Percentiles rank a stretch among this genome's conserved stretches.
phyloP scores from a whole-genome alignment of 2,113 vertebrate genomes.

The Reinhardtius hippoglossoides region DNA sequence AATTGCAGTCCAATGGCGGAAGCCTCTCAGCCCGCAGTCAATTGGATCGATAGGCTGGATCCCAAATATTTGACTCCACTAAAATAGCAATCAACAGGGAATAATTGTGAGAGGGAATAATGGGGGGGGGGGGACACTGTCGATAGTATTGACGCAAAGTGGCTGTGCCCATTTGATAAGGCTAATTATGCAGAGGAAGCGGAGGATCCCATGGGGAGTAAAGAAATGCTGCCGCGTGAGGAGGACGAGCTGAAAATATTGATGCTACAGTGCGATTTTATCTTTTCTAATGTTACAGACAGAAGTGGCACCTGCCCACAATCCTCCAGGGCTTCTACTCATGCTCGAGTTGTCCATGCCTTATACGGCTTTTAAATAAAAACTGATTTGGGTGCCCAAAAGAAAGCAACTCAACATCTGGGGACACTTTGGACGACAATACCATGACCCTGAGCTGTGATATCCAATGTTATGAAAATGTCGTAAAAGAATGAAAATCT shows the following conservation, averaged over 20 bases:
- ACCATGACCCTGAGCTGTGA: constrained; percentile 18
- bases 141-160: constrained; percentile 45
- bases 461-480: constrained; percentile 37
- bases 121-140: neutral
- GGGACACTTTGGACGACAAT: constrained; percentile 18
- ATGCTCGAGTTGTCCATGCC: neutral
- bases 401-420: constrained; percentile 20
- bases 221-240: constrained; percentile 12
- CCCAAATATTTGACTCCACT: constrained; percentile 56
- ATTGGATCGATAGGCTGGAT: constrained; percentile 39
- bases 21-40: constrained; percentile 19
- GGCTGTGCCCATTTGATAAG: constrained; percentile 27
- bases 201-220: neutral
- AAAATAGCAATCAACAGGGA: constrained; percentile 43
- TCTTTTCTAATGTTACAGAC: neutral
- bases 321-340: too few species aligned
- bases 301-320: neutral
- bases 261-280: neutral
- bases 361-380: neutral
- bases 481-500: constrained; percentile 14
- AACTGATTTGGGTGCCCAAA: neutral
- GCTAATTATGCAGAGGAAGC: constrained; percentile 35
- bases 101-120: constrained; percentile 34
- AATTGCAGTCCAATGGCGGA: constrained; percentile 24
- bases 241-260: neutral